These are phyloP conservation scores for Ardeotis arabs DNA, from an alignment of 2,113 vertebrate genomes.

Conservation along the genomic window DNA sequence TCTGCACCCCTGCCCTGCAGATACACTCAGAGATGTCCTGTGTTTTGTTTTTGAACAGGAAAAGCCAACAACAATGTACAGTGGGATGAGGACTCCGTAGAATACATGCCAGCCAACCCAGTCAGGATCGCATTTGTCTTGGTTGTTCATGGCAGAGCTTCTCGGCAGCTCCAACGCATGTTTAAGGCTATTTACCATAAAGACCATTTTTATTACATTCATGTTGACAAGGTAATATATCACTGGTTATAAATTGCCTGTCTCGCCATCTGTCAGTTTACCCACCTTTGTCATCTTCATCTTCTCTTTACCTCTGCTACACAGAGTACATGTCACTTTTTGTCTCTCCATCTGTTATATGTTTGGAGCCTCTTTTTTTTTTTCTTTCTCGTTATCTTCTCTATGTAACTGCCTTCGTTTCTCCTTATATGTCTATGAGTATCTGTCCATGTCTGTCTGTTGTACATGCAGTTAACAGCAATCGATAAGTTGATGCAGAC, in stretches of 20 bases:
- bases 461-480: not conserved
- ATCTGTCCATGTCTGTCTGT: not conserved
- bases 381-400: not conserved
- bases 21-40: conserved; percentile 33
- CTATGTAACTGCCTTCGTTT: not conserved
- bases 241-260: conserved; percentile 43
- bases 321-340: not conserved
- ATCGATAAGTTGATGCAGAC: not conserved
- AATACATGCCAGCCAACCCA: conserved; percentile 84
- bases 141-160: conserved; percentile 93
- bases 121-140: conserved; percentile 94
- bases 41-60: conserved; percentile 79
- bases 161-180: conserved; percentile 94
- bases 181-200: conserved; percentile 98
- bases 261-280: not conserved
- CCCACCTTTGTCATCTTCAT: not conserved
- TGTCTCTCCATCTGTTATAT: not conserved
- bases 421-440: not conserved
- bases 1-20: not conserved
- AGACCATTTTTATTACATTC: conserved; percentile 97
- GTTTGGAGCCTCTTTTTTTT: not conserved
- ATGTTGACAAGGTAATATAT: conserved; percentile 92
- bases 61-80: conserved; percentile 92
- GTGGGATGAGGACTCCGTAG: conserved; percentile 94
- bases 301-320: not conserved